phyloP scores from a whole-genome alignment of 2,797 vertebrate species.

The Phrynocephalus guinanensis region DNA sequence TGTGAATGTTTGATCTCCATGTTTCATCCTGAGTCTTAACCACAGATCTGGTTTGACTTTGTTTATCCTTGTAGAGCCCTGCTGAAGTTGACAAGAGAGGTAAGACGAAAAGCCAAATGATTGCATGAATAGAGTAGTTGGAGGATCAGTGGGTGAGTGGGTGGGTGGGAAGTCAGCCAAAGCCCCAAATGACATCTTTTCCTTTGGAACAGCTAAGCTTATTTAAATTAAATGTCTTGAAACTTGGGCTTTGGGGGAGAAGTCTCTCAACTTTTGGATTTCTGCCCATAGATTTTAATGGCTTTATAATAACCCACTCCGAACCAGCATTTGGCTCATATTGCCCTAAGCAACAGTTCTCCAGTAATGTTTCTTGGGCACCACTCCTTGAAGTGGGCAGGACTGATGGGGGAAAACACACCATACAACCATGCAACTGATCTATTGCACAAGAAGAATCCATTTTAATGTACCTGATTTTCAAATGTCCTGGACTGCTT shows the following conservation, averaged over 20 bases:
- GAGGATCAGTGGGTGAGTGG: not conserved
- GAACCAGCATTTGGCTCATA: slow-evolving; percentile 65
- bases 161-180: slow-evolving; percentile 30
- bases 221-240: slow-evolving; percentile 76
- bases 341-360: slow-evolving; percentile 37
- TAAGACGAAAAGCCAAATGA: slow-evolving; percentile 23
- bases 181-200: slow-evolving; percentile 40
- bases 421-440: not conserved
- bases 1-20: not conserved
- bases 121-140: slow-evolving; percentile 12
- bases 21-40: not conserved
- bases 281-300: slow-evolving; percentile 66
- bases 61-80: not conserved
- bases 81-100: slow-evolving; percentile 14
- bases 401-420: not conserved
- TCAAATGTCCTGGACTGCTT: not conserved
- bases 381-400: not conserved
- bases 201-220: slow-evolving; percentile 59
- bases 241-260: slow-evolving; percentile 62
- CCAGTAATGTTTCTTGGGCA: not conserved
- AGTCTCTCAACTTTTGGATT: slow-evolving; percentile 62
- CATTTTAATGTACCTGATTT: not conserved
- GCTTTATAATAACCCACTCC: slow-evolving; percentile 58
- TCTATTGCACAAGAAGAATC: no score
- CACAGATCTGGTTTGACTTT: not conserved